Conservation (phyloP, 2,797 vertebrate genomes). For the Eidolon dupreanum region DNA sequence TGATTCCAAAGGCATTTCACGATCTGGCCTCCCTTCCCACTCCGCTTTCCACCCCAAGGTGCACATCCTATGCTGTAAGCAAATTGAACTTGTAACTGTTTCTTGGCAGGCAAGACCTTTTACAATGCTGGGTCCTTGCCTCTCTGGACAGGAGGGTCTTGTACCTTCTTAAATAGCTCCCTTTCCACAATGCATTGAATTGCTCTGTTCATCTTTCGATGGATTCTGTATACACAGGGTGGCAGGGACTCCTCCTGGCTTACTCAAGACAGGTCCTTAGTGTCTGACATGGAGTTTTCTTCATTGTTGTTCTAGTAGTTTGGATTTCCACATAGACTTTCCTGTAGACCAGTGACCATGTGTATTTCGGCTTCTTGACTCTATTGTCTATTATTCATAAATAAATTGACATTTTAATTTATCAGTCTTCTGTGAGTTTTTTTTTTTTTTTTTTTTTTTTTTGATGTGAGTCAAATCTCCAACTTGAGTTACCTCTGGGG, state of each 20-base stretch:
- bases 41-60: background rate
- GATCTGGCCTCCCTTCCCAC: background rate
- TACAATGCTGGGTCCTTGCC: background rate
- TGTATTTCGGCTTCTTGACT: background rate
- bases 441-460: background rate
- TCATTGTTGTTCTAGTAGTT: background rate
- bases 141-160: background rate
- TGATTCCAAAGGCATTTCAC: background rate
- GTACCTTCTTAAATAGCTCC: background rate
- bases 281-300: background rate
- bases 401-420: background rate
- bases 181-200: rapidly evolving
- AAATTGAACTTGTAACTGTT: background rate
- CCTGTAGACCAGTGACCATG: background rate
- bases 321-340: background rate
- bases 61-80: background rate
- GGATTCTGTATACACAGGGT: background rate
- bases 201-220: background rate
- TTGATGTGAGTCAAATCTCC: background rate
- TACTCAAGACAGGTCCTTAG: background rate
- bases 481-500: background rate
- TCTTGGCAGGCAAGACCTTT: background rate
- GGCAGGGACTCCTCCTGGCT: background rate
- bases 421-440: background rate
- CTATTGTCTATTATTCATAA: background rate